Percentiles rank a stretch among this genome's conserved stretches.
Conservation (phyloP, 2,888 invertebrate species). For the Deilephila elpenor region DNA sequence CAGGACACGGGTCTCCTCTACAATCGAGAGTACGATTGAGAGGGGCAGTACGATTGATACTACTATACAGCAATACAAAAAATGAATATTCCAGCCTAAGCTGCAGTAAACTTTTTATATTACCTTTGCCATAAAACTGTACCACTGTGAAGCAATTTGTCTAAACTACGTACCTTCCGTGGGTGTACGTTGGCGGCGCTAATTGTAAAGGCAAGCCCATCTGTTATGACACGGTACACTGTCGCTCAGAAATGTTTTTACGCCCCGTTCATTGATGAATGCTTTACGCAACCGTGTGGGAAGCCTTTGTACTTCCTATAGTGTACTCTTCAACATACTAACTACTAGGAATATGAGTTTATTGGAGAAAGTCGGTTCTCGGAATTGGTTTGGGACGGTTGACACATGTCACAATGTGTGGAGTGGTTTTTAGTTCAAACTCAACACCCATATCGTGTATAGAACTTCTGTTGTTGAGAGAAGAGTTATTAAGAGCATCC, state of each 20-base stretch:
- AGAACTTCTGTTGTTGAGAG: too few relatives aligned
- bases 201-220: conserved; percentile 28
- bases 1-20: too few relatives aligned
- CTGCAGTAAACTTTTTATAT: too few relatives aligned
- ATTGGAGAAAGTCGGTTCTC: background rate
- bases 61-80: background rate
- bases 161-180: background rate
- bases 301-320: conserved; percentile 20
- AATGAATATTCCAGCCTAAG: background rate
- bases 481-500: too few relatives aligned
- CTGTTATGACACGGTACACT: conserved; percentile 11
- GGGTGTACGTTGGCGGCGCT: conserved; percentile 29
- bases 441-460: too few relatives aligned
- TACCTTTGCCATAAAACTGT: background rate
- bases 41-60: too few relatives aligned
- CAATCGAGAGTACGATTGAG: too few relatives aligned
- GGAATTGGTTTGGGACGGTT: background rate
- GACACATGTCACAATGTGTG: too few relatives aligned
- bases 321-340: too few relatives aligned
- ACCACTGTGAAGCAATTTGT: background rate
- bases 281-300: background rate
- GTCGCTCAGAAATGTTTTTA: conserved; percentile 5
- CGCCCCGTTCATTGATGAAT: conserved; percentile 18
- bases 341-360: background rate
- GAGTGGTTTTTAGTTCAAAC: too few relatives aligned